Conservation (phyloP, 2,888 invertebrate species). For the Electrophaes corylata region DNA sequence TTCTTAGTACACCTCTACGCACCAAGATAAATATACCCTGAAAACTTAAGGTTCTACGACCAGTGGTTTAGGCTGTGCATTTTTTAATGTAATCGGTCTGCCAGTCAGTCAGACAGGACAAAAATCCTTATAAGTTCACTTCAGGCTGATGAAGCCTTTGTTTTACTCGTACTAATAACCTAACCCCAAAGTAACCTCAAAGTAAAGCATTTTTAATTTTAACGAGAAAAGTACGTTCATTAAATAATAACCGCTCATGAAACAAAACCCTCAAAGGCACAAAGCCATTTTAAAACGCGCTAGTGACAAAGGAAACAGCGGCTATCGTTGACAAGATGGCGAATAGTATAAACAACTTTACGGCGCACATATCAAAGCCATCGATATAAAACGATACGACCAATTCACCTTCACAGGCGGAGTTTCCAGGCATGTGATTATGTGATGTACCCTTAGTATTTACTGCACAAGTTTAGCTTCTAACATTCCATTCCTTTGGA, state of each 20-base stretch:
- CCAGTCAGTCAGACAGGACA: no score
- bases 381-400: conserved; percentile 32
- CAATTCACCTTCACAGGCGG: conserved; percentile 23
- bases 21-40: no score
- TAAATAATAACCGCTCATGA: conserved; percentile 19
- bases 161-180: neutral
- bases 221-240: conserved; percentile 10
- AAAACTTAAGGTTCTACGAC: no score
- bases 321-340: conserved; percentile 27
- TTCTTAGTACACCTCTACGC: no score
- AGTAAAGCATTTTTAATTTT: neutral
- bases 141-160: no score
- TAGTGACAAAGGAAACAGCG: conserved; percentile 29
- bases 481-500: conserved; percentile 14
- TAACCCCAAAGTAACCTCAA: neutral
- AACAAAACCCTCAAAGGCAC: conserved; percentile 26
- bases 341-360: conserved; percentile 32
- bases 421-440: conserved; percentile 19
- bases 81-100: no score
- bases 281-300: conserved; percentile 17
- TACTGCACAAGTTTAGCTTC: conserved; percentile 43
- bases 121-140: no score
- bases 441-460: conserved; percentile 22
- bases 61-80: no score
- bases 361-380: conserved; percentile 29